These are phyloP conservation scores for Podargus strigoides DNA, from an alignment of 2,797 vertebrate species.

Conservation along the genomic window DNA sequence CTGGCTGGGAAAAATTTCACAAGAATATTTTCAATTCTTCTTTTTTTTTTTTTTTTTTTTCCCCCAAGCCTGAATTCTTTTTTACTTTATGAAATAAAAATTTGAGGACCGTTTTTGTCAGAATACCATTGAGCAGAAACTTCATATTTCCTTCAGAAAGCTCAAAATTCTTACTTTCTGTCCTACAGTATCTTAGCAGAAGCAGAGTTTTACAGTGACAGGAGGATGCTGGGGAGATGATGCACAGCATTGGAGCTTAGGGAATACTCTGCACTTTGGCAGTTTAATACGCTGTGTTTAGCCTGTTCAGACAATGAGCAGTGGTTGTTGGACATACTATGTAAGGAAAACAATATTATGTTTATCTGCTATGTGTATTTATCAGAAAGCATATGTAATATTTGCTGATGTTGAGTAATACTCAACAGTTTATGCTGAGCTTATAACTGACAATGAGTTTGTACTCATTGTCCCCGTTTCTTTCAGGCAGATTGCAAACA, in stretches of 20 bases:
- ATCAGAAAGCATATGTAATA: neutral
- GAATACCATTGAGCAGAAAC: neutral
- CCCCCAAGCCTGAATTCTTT: neutral
- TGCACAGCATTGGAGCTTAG: rapidly evolving
- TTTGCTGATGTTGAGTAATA: neutral
- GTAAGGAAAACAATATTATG: neutral
- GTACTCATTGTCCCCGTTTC: neutral
- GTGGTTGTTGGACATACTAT: neutral
- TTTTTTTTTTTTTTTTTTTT: neutral
- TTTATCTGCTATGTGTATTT: neutral
- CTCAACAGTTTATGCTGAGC: neutral
- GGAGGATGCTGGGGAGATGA: neutral
- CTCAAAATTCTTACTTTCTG: neutral
- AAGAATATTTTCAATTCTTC: neutral
- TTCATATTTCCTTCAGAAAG: neutral
- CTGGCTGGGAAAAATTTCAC: neutral
- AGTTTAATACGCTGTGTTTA: neutral
- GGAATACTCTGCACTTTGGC: neutral
- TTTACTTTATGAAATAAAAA: neutral
- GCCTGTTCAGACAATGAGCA: neutral
- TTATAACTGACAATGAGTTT: neutral
- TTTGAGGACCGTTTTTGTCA: neutral
- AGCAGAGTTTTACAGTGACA: neutral
- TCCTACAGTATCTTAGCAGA: neutral
- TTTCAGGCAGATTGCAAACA: neutral